Evolutionary conservation across 2,888 invertebrate genomes (phyloP).

Genomic region (Eilema depressum): DNA sequence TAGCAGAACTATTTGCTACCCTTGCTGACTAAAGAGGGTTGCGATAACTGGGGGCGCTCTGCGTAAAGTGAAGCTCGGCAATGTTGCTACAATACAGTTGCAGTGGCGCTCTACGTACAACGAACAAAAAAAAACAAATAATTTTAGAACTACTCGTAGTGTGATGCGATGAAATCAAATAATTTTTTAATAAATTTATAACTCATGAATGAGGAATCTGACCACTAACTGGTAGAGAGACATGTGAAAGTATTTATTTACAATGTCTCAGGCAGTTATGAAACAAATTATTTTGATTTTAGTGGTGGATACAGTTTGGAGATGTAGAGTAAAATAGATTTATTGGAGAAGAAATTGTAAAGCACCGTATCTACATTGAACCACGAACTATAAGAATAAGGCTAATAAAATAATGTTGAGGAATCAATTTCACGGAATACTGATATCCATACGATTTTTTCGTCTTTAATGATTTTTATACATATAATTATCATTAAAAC

Average conservation of each 20-base stretch:
- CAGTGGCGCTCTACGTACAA: conserved; percentile 26
- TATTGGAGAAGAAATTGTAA: too few relatives aligned
- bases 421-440: too few relatives aligned
- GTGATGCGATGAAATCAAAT: not conserved
- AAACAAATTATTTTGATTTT: too few relatives aligned
- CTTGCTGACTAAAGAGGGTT: conserved; percentile 44
- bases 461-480: too few relatives aligned
- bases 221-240: not conserved
- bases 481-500: too few relatives aligned
- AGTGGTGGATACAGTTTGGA: too few relatives aligned
- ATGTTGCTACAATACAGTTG: not conserved
- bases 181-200: not conserved
- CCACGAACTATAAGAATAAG: too few relatives aligned
- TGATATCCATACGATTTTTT: too few relatives aligned
- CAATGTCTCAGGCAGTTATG: too few relatives aligned
- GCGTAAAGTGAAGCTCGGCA: not conserved
- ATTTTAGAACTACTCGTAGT: not conserved
- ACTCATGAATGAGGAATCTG: not conserved
- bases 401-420: too few relatives aligned
- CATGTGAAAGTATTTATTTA: not conserved
- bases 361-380: too few relatives aligned
- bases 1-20: conserved; percentile 50
- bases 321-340: too few relatives aligned
- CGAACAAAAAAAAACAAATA: not conserved
- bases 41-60: conserved; percentile 18